Evolutionary conservation across 2,113 vertebrate species (phyloP).

Genomic region (Callospermophilus lateralis): DNA sequence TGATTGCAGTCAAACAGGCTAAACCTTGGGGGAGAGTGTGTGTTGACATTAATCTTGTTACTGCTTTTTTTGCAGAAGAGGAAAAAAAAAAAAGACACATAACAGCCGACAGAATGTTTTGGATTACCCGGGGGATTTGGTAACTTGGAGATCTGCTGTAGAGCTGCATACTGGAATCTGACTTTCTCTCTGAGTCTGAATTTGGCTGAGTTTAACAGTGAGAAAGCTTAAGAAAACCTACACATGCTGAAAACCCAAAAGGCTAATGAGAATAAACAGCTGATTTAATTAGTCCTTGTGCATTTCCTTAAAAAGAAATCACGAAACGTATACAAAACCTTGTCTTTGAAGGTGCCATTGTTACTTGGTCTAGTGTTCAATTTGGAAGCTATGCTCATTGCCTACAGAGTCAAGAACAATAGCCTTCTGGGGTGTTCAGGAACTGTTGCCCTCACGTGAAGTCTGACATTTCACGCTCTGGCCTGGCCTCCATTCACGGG

Average conservation of each 20-base stretch:
- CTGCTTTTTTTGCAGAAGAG: background rate
- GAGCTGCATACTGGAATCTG: background rate
- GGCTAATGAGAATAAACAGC: slow-evolving; percentile 62
- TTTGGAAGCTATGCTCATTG: slow-evolving; percentile 6
- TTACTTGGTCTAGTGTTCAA: slow-evolving; percentile 41
- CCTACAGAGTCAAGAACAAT: slow-evolving; percentile 23
- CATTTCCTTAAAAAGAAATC: slow-evolving; percentile 69
- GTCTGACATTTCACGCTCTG: background rate
- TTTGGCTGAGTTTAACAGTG: slow-evolving; percentile 39
- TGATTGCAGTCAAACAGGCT: background rate
- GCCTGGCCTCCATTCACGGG: background rate
- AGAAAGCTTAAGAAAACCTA: slow-evolving; percentile 60
- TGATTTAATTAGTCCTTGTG: slow-evolving; percentile 55
- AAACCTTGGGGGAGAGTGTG: background rate
- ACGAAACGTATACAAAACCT: slow-evolving; percentile 63
- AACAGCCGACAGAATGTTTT: background rate
- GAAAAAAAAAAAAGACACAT: background rate
- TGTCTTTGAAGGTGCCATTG: slow-evolving; percentile 52
- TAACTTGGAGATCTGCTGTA: background rate
- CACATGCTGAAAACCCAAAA: slow-evolving; percentile 53
- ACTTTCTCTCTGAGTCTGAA: slow-evolving; percentile 37
- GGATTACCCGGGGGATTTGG: slow-evolving; percentile 34
- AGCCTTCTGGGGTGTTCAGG: background rate
- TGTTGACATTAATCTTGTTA: background rate
- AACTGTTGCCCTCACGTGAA: background rate